Percentiles rank a stretch among this genome's conserved stretches.
Evolutionary conservation across 2,113 vertebrate genomes (phyloP).

Genomic region (Eublepharis macularius): DNA sequence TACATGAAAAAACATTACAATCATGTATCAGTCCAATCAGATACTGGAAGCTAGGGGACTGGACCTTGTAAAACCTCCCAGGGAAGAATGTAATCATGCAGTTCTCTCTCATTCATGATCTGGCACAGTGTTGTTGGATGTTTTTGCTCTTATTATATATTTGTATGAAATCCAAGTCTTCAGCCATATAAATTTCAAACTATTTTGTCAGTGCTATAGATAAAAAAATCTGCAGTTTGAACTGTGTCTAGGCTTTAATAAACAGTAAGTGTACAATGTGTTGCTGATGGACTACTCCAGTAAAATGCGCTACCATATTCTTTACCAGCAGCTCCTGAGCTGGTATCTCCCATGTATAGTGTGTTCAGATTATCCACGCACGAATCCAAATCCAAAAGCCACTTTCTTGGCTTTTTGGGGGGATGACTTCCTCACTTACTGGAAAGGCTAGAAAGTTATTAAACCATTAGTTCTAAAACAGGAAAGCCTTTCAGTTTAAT

Average conservation of each 20-base stretch:
- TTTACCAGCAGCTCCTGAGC: not conserved
- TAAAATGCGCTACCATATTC: not conserved
- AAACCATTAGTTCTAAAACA: no score
- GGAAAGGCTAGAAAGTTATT: no score
- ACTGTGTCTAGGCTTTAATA: not conserved
- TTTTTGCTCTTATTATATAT: not conserved
- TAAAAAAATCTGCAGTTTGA: not conserved
- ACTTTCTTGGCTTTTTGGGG: no score
- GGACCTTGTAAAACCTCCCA: not conserved
- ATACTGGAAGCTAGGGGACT: not conserved
- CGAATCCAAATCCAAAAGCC: not conserved
- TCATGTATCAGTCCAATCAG: not conserved
- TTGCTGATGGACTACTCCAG: not conserved
- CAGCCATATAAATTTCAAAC: not conserved
- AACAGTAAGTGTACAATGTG: not conserved
- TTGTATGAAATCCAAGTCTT: not conserved
- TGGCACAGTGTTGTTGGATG: not conserved
- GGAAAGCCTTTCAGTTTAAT: no score
- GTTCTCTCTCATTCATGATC: not conserved
- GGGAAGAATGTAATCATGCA: not conserved
- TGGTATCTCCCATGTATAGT: not conserved
- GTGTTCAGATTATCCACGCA: not conserved
- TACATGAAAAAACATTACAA: no score
- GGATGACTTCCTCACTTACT: no score
- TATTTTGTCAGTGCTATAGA: no score